Evolutionary conservation across 2,797 vertebrate genomes (phyloP), one percentile per base, ranked within the genome.

Genomic region (Bryconaethiops microstoma): DNA sequence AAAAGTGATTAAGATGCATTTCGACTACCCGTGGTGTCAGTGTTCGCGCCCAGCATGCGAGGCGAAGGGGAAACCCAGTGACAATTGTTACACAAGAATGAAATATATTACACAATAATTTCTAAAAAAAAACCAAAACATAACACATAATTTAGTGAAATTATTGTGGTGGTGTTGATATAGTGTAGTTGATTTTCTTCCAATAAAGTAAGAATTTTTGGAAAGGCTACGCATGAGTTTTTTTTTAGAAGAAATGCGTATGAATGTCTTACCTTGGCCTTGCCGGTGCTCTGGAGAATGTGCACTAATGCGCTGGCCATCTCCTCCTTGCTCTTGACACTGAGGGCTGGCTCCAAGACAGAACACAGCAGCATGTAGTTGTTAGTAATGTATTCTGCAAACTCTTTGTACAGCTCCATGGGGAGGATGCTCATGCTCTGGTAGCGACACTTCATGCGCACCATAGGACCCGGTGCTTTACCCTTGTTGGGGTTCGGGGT

Each of bases 321-420:
- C 90, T 99, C 97, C 9, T 99, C 97, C 83, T 98, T 99, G 82
- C 94, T 95, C 72, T 96, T 93, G 52, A 99, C 96, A 0, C 96
- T 97, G 88, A 98, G 95, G 71, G 95, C 94, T 0, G 95, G 95
- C 67, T 99, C 97, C 86, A 99, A 92, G 29, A 96, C 94, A 6
- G 94, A 96, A 83, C 97, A 99, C 7, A 99, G 92, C 91, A 96
- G 94, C 74, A 96, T 93, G 55, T 98, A 98, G 91, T 96, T 97
- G 90, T 96, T 94, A 81, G 96, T 98, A 82, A 99, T 94, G 86
- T 96, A 99, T 90, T 99, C 97, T 0, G 96, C 97, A 70, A 99
- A 98, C 86, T 99, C 97, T 83, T 99, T 99, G 90, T 99, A 99
- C 87, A 96, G 96, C 86, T 99, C 97, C 97, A 98, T 98, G 5